These are phyloP conservation scores for Ectobius pallidus DNA, from an alignment of 2,888 invertebrate genomes.

Conservation along the genomic window DNA sequence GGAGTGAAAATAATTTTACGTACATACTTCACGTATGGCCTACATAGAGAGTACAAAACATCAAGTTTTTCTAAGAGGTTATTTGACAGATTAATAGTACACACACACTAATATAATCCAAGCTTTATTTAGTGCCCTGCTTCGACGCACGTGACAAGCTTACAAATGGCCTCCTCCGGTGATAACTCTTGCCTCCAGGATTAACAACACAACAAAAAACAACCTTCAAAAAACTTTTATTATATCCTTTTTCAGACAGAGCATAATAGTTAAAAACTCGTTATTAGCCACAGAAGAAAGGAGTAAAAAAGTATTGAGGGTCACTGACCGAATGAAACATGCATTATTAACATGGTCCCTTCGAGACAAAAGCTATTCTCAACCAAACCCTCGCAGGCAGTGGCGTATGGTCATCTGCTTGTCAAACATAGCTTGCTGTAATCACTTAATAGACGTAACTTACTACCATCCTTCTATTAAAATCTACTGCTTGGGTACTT, in stretches of 20 bases:
- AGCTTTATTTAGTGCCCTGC: conserved; percentile 33
- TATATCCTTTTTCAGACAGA: neutral
- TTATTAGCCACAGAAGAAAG: neutral
- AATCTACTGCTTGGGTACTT: too few relatives aligned
- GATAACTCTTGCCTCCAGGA: conserved; percentile 24
- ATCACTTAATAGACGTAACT: too few relatives aligned
- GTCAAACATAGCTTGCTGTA: too few relatives aligned
- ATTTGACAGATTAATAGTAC: too few relatives aligned
- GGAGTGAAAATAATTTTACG: too few relatives aligned
- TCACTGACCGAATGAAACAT: conserved; percentile 10
- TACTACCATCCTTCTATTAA: too few relatives aligned
- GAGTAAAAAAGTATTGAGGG: neutral
- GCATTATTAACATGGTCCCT: neutral
- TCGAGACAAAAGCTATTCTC: too few relatives aligned
- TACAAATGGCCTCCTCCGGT: conserved; percentile 33
- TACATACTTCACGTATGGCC: too few relatives aligned
- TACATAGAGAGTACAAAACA: too few relatives aligned
- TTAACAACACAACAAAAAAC: conserved; percentile 23
- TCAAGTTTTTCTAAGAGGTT: too few relatives aligned
- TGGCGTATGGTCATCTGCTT: too few relatives aligned
- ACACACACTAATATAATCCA: conserved; percentile 34
- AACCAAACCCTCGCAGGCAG: too few relatives aligned
- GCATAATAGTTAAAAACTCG: conserved; percentile 26
- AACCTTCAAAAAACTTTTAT: conserved; percentile 14
- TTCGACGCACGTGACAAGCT: conserved; percentile 26